These are phyloP conservation scores for Selenia dentaria DNA, from an alignment of 2,888 invertebrate species.

Conservation along the genomic window DNA sequence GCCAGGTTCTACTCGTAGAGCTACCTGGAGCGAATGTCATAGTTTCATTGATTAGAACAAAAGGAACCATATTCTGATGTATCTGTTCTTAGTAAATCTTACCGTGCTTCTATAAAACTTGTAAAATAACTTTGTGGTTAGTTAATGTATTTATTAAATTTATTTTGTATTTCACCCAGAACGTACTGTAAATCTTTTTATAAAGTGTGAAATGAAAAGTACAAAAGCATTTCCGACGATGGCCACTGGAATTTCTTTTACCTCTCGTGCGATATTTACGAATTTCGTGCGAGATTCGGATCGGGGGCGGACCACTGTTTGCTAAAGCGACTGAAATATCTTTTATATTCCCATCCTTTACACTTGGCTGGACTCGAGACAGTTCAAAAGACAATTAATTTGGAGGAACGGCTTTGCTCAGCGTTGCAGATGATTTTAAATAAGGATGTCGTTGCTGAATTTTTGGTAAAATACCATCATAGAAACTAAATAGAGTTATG, in stretches of 20 bases:
- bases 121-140: no score
- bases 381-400: conserved; percentile 43
- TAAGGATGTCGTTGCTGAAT: conserved; percentile 16
- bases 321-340: conserved; percentile 45
- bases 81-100: no score
- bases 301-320: conserved; percentile 39
- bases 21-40: conserved; percentile 41
- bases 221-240: conserved; percentile 31
- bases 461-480: neutral
- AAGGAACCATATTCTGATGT: conserved; percentile 2
- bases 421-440: conserved; percentile 31
- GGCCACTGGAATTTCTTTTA: conserved; percentile 35
- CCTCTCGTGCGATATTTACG: conserved; percentile 37
- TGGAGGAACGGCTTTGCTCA: conserved; percentile 28
- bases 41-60: conserved; percentile 31
- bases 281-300: conserved; percentile 42
- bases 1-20: conserved; percentile 12
- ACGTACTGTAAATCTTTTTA: conserved; percentile 14
- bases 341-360: conserved; percentile 51
- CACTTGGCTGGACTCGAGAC: conserved; percentile 44
- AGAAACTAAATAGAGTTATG: no score
- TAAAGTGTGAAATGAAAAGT: conserved; percentile 1
- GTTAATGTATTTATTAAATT: no score
- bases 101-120: no score
- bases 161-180: no score